Base-by-base conservation (phyloP, 2,113 vertebrate species). In the Mobula birostris region DNA sequence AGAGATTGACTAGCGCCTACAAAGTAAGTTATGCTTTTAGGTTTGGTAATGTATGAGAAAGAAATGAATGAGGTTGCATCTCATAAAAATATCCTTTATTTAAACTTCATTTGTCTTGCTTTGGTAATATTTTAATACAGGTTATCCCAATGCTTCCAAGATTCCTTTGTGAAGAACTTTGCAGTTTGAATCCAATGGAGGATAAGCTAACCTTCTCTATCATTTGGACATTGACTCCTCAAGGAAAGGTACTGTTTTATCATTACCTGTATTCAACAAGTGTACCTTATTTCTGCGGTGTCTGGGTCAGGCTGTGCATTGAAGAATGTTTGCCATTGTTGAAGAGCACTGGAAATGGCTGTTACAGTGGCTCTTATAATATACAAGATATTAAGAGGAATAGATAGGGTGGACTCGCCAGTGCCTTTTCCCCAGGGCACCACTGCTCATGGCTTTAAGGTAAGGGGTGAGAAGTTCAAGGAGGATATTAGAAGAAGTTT, bases 141-240 rank as follows among this genome's bases (percentile, higher is more conserved):
- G 98, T 99, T 94, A 95, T 99, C 94, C 99, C 99, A 14, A 99
- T 99, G 99, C 96, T 99, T 95, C 99, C 99, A 19, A 96, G 97
- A 90, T 96, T 99, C 95, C 97, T 99, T 70, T 99, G 99, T 95
- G 99, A 99, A 95, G 98, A 99, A 95, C 96, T 99, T 72, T 99
- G 99, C 96, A 99, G 99, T 95, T 97, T 99, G 95, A 99, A 99
- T 94, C 98, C 99, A 94, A 97, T 98, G 97, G 96, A 74, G 0
- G 98, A 99, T 95, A 97, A 98, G 76, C 97, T 99, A 94, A 98
- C 99, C 0, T 99, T 99, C 96, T 99, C 99, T 0, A 98, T 99
- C 95, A 97, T 99, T 95, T 99, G 99, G 99, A 98, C 96, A 4
- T 94, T 99, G 94, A 98, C 98, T 94, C 97, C 98, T 0, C 96